Conservation (phyloP, 2,888 invertebrate genomes). For the Bhutanitis thaidina region DNA sequence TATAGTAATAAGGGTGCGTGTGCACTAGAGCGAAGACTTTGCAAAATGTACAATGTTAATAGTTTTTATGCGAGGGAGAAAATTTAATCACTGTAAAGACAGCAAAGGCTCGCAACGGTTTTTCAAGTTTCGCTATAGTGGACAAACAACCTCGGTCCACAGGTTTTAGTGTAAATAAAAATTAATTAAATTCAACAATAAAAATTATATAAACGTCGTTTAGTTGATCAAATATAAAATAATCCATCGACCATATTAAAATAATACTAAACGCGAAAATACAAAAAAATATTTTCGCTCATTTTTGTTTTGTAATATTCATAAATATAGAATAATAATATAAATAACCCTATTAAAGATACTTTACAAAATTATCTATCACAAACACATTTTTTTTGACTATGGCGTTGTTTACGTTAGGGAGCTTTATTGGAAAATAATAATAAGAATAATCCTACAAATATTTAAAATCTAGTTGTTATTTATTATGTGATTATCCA, state of each 20-base stretch:
- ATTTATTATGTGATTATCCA: not conserved
- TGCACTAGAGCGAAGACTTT: not conserved
- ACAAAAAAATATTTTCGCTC: not conserved
- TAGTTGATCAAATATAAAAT: not conserved
- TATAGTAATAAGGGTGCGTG: not conserved
- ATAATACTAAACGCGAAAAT: slow-evolving; percentile 7
- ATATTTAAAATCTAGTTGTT: too few relatives aligned
- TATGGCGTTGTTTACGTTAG: slow-evolving; percentile 5
- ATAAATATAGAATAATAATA: slow-evolving; percentile 3
- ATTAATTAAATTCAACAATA: not conserved
- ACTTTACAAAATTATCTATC: slow-evolving; percentile 6
- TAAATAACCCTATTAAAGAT: not conserved
- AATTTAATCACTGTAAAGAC: too few relatives aligned
- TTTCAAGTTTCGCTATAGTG: not conserved
- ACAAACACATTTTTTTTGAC: not conserved
- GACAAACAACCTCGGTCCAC: not conserved
- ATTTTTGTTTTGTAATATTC: not conserved
- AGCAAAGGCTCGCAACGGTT: too few relatives aligned
- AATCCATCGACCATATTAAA: not conserved
- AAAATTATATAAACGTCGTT: not conserved
- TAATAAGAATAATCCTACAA: too few relatives aligned
- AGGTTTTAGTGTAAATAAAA: not conserved
- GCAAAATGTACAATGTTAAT: too few relatives aligned
- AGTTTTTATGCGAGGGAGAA: too few relatives aligned
- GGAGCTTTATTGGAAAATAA: not conserved